Conservation (phyloP, 2,113 vertebrate species). For the Antigone vipio region DNA sequence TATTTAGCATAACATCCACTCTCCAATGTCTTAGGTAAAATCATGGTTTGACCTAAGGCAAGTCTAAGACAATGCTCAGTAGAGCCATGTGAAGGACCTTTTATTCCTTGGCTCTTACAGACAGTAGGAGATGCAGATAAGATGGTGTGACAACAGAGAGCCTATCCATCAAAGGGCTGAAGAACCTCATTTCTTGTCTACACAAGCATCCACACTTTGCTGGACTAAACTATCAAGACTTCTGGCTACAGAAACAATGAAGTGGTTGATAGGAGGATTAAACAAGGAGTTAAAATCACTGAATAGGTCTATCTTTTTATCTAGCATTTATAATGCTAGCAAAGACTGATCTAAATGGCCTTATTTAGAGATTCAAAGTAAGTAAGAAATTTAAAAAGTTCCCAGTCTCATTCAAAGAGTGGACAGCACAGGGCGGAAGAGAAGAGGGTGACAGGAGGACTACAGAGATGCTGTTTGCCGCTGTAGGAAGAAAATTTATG, state of each 20-base stretch:
- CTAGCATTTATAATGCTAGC: not conserved
- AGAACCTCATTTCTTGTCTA: not conserved
- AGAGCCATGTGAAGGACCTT: not conserved
- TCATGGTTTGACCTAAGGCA: not conserved
- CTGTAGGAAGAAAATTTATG: not conserved
- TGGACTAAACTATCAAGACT: not conserved
- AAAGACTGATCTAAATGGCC: not conserved
- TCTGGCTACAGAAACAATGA: not conserved
- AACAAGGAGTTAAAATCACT: not conserved
- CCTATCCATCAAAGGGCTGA: not conserved
- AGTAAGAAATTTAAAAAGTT: not conserved
- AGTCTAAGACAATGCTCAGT: not conserved
- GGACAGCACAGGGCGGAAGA: not conserved
- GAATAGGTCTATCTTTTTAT: not conserved
- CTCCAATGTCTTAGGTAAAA: not conserved
- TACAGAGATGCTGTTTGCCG: not conserved
- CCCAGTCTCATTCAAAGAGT: not conserved
- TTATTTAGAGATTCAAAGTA: not conserved
- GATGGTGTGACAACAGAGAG: not conserved
- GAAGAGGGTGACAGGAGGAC: not conserved
- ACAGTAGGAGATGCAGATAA: not conserved
- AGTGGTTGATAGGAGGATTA: not conserved
- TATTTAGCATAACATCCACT: not conserved
- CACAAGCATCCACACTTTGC: not conserved
- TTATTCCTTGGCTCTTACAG: not conserved